A percentile compares a stretch with the other conserved stretches of the same genome.
phyloP scores from a whole-genome alignment of 2,113 vertebrate species.

The Prionailurus bengalensis region DNA sequence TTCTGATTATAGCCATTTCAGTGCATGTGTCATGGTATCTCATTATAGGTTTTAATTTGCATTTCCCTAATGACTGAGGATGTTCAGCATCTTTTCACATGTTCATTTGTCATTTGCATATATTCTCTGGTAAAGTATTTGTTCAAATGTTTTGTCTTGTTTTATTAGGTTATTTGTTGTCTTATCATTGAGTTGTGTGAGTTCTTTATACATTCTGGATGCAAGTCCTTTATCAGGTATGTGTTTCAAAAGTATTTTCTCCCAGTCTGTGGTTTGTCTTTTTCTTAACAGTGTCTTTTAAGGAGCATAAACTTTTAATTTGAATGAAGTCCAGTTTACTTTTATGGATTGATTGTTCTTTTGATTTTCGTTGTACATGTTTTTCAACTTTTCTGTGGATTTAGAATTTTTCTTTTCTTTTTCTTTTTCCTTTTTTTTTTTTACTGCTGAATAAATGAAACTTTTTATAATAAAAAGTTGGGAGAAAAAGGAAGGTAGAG shows the following conservation, averaged over 20 bases:
- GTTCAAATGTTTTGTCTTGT: not conserved
- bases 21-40: not conserved
- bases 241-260: slow-evolving; percentile 4
- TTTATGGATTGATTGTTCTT: slow-evolving; percentile 1
- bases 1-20: not conserved
- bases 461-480: not conserved
- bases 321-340: slow-evolving; percentile 25
- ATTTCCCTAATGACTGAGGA: not conserved
- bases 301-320: slow-evolving; percentile 15
- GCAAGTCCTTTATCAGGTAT: not conserved
- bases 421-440: not conserved
- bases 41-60: not conserved
- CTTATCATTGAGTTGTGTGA: not conserved
- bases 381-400: slow-evolving; percentile 7
- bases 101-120: not conserved
- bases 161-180: not conserved
- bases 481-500: not conserved
- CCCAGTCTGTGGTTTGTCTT: slow-evolving; percentile 21
- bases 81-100: slow-evolving; percentile 15
- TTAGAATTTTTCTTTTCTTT: not conserved
- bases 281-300: slow-evolving; percentile 43
- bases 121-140: not conserved
- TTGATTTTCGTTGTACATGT: not conserved
- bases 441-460: not conserved
- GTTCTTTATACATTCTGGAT: not conserved